Evolutionary conservation across 2,797 vertebrate species (phyloP).

Genomic region (Sarcoramphus papa): DNA sequence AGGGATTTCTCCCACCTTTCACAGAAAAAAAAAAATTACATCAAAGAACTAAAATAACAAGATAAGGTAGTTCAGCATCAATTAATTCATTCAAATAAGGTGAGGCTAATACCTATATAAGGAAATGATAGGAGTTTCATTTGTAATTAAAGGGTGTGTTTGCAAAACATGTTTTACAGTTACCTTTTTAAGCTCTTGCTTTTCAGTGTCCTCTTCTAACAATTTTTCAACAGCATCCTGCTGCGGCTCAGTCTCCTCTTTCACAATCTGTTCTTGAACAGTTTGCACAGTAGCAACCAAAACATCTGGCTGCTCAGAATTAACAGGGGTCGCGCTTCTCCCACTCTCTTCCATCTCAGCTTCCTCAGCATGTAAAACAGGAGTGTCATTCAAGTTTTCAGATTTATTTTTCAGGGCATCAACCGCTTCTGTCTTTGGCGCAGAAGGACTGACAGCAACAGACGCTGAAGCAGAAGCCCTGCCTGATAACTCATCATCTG

Average conservation of each 20-base stretch:
- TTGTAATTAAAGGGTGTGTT: background rate
- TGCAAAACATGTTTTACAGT: background rate
- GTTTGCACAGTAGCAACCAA: constrained; percentile 67
- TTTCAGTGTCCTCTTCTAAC: constrained; percentile 76
- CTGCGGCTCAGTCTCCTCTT: background rate
- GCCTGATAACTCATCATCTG: constrained; percentile 90
- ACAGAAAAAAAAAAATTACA: background rate
- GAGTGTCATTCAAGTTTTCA: constrained; percentile 70
- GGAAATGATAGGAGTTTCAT: background rate
- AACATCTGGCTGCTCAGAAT: constrained; percentile 89
- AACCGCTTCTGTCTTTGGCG: constrained; percentile 51
- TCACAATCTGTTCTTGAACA: background rate
- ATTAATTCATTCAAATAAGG: background rate
- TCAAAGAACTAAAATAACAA: background rate
- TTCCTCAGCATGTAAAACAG: constrained; percentile 82
- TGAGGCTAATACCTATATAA: background rate
- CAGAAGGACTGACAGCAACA: constrained; percentile 71
- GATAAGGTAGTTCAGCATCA: background rate
- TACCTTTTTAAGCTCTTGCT: constrained; percentile 90
- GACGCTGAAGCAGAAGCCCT: constrained; percentile 83
- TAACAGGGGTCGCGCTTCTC: constrained; percentile 94
- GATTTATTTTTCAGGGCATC: constrained; percentile 49
- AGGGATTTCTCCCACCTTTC: background rate
- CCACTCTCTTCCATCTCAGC: constrained; percentile 96
- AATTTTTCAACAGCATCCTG: constrained; percentile 57